These are phyloP conservation scores for Phocides pigmalion DNA, from an alignment of 1,140 invertebrate species.

Conservation along the genomic window DNA sequence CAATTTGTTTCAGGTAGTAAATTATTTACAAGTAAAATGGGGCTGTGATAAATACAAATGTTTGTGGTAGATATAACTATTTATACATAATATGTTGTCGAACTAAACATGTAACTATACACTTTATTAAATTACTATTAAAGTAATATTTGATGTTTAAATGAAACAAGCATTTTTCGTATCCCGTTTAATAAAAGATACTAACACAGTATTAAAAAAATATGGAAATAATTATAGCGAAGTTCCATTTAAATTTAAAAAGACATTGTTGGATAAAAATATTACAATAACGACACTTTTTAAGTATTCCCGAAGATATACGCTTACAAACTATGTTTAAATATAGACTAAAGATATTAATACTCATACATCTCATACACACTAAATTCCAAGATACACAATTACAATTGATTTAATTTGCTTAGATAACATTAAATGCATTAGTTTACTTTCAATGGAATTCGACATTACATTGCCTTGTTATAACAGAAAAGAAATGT, in stretches of 20 bases:
- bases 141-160: slow-evolving; percentile 36
- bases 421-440: too few species aligned
- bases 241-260: slow-evolving; percentile 23
- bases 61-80: slow-evolving; percentile 49
- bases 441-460: too few species aligned
- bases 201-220: slow-evolving; percentile 43
- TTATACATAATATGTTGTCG: slow-evolving; percentile 39
- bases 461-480: too few species aligned
- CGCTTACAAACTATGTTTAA: slow-evolving; percentile 24
- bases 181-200: slow-evolving; percentile 45
- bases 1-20: slow-evolving; percentile 58
- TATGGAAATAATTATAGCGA: slow-evolving; percentile 47
- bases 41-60: slow-evolving; percentile 74
- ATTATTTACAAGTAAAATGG: slow-evolving; percentile 51
- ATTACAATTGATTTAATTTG: too few species aligned
- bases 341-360: slow-evolving; percentile 7
- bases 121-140: slow-evolving; percentile 44
- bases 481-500: too few species aligned
- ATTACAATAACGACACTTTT: slow-evolving; percentile 32
- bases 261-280: slow-evolving; percentile 24
- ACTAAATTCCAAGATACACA: not conserved
- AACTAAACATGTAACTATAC: slow-evolving; percentile 37
- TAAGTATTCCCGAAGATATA: slow-evolving; percentile 32
- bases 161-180: slow-evolving; percentile 34
- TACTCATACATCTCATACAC: not conserved